Evolutionary conservation across 53 echinoderm and acorn worm genomes (phyloP).

Genomic region (Arbacia lixula): DNA sequence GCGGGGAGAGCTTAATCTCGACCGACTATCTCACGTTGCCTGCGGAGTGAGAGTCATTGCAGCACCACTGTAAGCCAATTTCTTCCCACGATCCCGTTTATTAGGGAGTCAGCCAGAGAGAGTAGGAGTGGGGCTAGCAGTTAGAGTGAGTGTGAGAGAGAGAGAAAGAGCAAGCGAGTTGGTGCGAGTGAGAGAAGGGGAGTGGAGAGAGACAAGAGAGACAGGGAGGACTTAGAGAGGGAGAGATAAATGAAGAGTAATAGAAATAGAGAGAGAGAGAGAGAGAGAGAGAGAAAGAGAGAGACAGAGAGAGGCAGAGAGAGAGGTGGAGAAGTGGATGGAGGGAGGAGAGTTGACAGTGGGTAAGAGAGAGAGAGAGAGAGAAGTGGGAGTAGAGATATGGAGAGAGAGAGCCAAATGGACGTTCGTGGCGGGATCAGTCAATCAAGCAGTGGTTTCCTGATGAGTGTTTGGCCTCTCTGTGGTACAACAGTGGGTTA

Average conservation of each 20-base stretch:
- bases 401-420: constrained; percentile 27
- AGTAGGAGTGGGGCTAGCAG: constrained; percentile 10
- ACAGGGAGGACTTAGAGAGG: no score
- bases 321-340: no score
- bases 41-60: constrained; percentile 39
- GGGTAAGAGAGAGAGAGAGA: no score
- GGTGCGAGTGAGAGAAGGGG: no score
- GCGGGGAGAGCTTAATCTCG: constrained; percentile 23
- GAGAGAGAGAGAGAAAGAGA: not conserved
- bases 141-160: constrained; percentile 4
- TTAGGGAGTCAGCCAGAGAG: constrained; percentile 16
- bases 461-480: not conserved
- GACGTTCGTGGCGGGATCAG: constrained; percentile 39
- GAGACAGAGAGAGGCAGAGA: no score
- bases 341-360: no score
- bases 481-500: not conserved
- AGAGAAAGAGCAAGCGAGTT: not conserved
- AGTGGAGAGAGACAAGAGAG: no score
- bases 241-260: no score
- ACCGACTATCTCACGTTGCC: constrained; percentile 21
- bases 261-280: no score
- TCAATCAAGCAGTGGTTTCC: constrained; percentile 47
- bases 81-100: constrained; percentile 31
- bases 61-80: constrained; percentile 39
- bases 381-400: no score